These are phyloP conservation scores for Formica exsecta DNA, from an alignment of 1,140 invertebrate species.

Conservation along the genomic window DNA sequence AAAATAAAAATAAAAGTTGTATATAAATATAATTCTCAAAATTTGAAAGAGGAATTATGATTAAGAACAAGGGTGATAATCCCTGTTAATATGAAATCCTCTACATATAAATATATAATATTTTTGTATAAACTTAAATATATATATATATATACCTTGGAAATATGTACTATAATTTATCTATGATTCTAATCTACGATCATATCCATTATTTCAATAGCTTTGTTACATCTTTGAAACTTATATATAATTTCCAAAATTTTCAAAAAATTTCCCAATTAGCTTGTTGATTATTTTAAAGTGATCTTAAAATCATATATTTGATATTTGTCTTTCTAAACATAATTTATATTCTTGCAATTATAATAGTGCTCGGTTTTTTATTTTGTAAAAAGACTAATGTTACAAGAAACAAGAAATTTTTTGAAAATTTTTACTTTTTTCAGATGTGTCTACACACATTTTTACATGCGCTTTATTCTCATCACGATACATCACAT, in stretches of 20 bases:
- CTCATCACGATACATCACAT: background rate
- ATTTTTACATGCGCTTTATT: conserved; percentile 8
- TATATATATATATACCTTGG: background rate
- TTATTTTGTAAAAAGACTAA: background rate
- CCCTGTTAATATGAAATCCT: background rate
- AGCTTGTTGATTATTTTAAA: background rate
- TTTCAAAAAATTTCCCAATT: conserved; percentile 20
- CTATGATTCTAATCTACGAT: background rate
- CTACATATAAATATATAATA: conserved; percentile 1
- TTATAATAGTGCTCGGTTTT: background rate
- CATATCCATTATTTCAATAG: no score
- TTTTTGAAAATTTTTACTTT: conserved; percentile 7
- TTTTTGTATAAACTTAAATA: background rate
- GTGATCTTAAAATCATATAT: background rate
- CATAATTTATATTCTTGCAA: background rate
- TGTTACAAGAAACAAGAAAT: conserved; percentile 23
- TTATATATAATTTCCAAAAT: background rate
- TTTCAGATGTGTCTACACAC: background rate
- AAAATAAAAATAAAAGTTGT: background rate
- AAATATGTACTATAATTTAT: background rate
- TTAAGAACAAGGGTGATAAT: background rate
- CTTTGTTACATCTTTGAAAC: background rate
- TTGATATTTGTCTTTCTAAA: background rate
- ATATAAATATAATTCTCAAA: background rate
- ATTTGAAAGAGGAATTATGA: background rate